phyloP scores from a whole-genome alignment of 2,888 invertebrate genomes.

The Lepidochrysops patricia region DNA sequence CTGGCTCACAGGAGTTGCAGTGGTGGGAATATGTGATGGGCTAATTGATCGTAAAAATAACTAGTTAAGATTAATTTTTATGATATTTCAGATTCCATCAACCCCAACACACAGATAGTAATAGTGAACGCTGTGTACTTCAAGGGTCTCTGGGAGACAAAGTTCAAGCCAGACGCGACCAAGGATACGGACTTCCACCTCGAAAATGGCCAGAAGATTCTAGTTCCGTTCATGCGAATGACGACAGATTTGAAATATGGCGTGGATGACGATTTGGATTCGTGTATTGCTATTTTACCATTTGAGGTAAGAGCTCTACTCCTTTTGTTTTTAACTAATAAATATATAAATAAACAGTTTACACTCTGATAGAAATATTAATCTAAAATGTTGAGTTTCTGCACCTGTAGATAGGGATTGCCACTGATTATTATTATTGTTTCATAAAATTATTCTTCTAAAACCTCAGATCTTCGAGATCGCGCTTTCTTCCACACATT shows the following conservation, averaged over 20 bases:
- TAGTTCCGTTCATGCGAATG: constrained; percentile 77
- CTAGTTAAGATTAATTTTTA: neutral
- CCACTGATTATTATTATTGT: too few relatives aligned
- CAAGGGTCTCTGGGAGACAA: constrained; percentile 80
- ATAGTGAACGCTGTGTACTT: constrained; percentile 82
- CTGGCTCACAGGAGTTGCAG: too few relatives aligned
- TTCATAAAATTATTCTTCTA: too few relatives aligned
- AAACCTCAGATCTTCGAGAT: too few relatives aligned
- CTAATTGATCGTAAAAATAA: too few relatives aligned
- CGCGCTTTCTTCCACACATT: too few relatives aligned
- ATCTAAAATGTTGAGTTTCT: too few relatives aligned
- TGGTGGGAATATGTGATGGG: too few relatives aligned
- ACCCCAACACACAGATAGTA: constrained; percentile 73
- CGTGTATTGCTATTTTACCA: constrained; percentile 76
- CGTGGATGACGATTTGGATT: constrained; percentile 65
- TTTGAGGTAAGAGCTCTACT: constrained; percentile 78
- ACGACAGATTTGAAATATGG: constrained; percentile 69
- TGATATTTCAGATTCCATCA: constrained; percentile 55
- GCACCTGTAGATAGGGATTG: too few relatives aligned
- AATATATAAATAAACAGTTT: too few relatives aligned
- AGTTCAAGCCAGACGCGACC: constrained; percentile 76
- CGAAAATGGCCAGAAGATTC: constrained; percentile 46
- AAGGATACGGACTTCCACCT: constrained; percentile 67
- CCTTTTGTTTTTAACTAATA: too few relatives aligned
- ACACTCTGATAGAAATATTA: too few relatives aligned